Conservation (phyloP, 2,113 vertebrate genomes). For the Vulpes ferrilata region DNA sequence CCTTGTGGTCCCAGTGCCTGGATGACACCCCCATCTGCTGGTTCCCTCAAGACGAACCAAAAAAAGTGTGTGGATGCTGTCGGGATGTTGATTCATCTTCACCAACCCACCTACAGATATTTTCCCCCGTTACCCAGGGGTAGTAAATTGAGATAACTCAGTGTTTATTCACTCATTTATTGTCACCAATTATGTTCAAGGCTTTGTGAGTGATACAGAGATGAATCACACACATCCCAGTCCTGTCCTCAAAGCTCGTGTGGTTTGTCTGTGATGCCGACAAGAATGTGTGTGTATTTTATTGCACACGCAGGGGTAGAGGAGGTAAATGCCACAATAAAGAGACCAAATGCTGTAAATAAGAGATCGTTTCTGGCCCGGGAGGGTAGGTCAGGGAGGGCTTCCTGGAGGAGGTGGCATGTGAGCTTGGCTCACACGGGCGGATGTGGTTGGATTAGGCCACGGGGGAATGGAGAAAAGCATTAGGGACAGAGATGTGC, state of each 20-base stretch:
- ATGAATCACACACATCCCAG: neutral
- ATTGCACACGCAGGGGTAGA: neutral
- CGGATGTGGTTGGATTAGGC: neutral
- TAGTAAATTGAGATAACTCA: slow-evolving; percentile 24
- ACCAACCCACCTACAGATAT: neutral
- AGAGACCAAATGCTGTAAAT: neutral
- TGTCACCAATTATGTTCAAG: neutral
- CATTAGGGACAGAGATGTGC: neutral
- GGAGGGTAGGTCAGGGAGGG: neutral
- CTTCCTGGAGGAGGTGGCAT: neutral
- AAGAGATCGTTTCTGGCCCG: neutral
- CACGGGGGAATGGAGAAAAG: neutral
- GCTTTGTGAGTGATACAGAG: neutral
- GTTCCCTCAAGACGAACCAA: neutral
- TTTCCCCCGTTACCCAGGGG: neutral
- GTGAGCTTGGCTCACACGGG: neutral
- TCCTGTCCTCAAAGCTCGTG: neutral
- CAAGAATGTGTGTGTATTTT: neutral
- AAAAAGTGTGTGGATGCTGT: neutral
- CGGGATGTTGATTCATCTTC: neutral
- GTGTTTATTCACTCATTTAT: slow-evolving; percentile 6
- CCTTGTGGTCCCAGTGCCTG: neutral
- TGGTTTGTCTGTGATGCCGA: neutral
- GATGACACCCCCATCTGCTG: neutral
- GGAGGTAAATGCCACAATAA: neutral